A percentile compares a stretch with the other conserved stretches of the same genome.
Conservation (phyloP, 2,888 invertebrate species). For the Isoperla grammatica region DNA sequence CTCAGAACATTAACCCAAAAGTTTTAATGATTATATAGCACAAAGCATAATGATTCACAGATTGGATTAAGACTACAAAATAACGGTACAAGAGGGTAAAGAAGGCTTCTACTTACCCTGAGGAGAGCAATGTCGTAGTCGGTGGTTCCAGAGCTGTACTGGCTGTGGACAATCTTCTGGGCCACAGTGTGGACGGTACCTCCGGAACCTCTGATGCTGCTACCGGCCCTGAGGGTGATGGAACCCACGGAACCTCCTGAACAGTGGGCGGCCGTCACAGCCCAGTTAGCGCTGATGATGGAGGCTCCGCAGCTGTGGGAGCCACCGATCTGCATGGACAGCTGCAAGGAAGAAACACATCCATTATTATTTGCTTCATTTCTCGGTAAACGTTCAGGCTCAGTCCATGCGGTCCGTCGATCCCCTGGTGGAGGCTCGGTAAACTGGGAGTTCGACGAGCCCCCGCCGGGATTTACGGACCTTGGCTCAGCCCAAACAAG, state of each 20-base stretch:
- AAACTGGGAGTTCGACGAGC: too few species aligned
- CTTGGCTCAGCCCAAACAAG: too few species aligned
- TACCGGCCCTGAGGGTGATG: constrained; percentile 34
- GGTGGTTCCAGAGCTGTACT: constrained; percentile 37
- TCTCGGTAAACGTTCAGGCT: too few species aligned
- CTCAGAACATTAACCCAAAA: too few species aligned
- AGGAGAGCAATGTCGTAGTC: constrained; percentile 47
- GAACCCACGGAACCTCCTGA: constrained; percentile 13
- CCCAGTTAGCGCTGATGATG: constrained; percentile 36
- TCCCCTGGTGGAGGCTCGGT: too few species aligned
- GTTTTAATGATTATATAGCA: too few species aligned
- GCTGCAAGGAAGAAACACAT: constrained; percentile 30
- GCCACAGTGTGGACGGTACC: constrained; percentile 35
- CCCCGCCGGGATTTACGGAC: too few species aligned
- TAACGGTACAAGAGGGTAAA: too few species aligned
- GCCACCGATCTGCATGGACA: constrained; percentile 35
- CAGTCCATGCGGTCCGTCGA: too few species aligned
- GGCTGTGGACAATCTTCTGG: constrained; percentile 40
- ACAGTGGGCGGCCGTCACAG: constrained; percentile 37
- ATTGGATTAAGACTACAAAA: too few species aligned
- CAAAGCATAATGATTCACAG: too few species aligned
- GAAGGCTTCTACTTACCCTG: constrained; percentile 39
- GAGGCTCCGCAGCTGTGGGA: constrained; percentile 38
- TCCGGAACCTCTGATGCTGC: constrained; percentile 31
- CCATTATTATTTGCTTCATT: too few species aligned